phyloP scores from a whole-genome alignment of 2,113 vertebrate species.

The Cinclus cinclus region DNA sequence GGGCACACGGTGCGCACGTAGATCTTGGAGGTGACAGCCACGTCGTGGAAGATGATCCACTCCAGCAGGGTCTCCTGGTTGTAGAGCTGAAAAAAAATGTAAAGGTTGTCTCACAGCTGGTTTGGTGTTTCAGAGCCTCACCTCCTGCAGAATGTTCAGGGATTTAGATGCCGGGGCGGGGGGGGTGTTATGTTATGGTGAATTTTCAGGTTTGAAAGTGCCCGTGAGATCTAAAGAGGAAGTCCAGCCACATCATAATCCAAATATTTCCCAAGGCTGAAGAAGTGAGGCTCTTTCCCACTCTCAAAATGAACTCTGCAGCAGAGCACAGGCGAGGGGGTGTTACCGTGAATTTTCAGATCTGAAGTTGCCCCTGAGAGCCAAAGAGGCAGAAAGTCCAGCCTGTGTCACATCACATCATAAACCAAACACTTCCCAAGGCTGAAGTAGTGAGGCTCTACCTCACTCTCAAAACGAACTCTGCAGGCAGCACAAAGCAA shows the following conservation, averaged over 20 bases:
- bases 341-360: neutral
- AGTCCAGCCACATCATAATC: neutral
- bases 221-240: neutral
- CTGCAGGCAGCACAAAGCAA: neutral
- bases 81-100: constrained; percentile 77
- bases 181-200: fast-evolving
- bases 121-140: neutral
- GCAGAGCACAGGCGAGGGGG: neutral
- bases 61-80: constrained; percentile 87
- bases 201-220: neutral
- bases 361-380: neutral
- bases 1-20: constrained; percentile 92
- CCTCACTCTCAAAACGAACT: neutral
- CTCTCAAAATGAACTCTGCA: neutral
- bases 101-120: neutral
- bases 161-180: neutral
- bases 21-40: constrained; percentile 89
- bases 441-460: neutral
- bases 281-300: neutral
- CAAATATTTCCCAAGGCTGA: neutral
- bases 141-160: neutral
- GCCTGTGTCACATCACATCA: neutral
- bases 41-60: constrained; percentile 96
- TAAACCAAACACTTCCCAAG: neutral
- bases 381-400: neutral